Evolutionary conservation across 1,140 invertebrate species (phyloP).

Genomic region (Lutraria rhynchaena): DNA sequence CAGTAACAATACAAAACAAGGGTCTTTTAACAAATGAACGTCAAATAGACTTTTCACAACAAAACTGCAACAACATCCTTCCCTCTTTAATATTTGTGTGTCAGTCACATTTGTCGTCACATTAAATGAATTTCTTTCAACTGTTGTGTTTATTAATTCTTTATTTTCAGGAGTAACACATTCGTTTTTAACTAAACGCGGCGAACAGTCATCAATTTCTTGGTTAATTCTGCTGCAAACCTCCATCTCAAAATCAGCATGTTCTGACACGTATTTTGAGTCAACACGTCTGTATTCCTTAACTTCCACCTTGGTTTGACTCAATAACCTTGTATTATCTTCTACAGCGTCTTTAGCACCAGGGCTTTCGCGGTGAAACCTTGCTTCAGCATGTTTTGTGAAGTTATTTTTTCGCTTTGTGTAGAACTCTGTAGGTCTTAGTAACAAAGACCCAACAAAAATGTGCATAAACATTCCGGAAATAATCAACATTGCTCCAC

Average conservation of each 20-base stretch:
- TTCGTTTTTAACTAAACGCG: background rate
- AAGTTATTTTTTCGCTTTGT: background rate
- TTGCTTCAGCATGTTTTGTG: background rate
- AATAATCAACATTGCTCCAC: conserved; percentile 34
- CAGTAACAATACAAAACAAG: conserved; percentile 15
- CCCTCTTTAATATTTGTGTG: too few species aligned
- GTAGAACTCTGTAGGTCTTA: conserved; percentile 35
- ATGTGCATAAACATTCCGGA: conserved; percentile 17
- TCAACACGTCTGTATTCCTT: background rate
- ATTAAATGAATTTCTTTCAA: background rate
- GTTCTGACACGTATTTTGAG: background rate
- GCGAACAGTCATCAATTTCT: background rate
- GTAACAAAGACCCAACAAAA: background rate
- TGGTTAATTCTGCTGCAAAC: background rate
- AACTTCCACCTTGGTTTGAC: background rate
- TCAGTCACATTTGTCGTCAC: too few species aligned
- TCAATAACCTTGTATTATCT: background rate
- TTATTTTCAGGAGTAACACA: background rate
- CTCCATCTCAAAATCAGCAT: background rate
- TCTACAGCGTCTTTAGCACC: background rate
- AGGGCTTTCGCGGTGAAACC: background rate
- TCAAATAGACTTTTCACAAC: conserved; percentile 16
- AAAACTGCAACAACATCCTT: too few species aligned
- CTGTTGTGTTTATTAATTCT: background rate
- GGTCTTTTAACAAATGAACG: conserved; percentile 4